Conservation (phyloP, 1,140 invertebrate genomes). For the Episyrphus balteatus region DNA sequence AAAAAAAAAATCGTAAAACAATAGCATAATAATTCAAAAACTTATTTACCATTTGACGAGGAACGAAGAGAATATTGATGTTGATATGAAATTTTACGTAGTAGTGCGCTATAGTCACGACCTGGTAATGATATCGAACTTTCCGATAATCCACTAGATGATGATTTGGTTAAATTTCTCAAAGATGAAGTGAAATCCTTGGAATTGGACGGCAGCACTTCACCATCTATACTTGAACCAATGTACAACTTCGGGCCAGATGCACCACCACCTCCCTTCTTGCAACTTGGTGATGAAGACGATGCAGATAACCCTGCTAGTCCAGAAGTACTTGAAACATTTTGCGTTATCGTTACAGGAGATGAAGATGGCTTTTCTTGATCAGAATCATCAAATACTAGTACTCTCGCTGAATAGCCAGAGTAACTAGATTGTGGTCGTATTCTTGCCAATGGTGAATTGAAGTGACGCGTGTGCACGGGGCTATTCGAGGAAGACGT, state of each 20-base stretch:
- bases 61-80: conserved; percentile 30
- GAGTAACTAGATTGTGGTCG: conserved; percentile 30
- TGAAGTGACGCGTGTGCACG: background rate
- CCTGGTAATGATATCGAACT: conserved; percentile 26
- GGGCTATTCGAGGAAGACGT: background rate
- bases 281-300: too few relatives aligned
- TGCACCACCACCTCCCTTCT: too few relatives aligned
- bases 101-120: conserved; percentile 22
- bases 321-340: background rate
- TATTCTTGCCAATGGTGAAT: background rate
- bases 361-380: conserved; percentile 15
- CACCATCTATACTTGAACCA: too few relatives aligned
- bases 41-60: conserved; percentile 25
- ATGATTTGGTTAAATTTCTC: conserved; percentile 28
- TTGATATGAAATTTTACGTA: conserved; percentile 32
- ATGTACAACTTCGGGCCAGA: too few relatives aligned
- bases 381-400: conserved; percentile 32
- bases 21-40: too few relatives aligned
- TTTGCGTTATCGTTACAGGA: background rate
- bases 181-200: background rate
- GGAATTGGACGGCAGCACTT: too few relatives aligned
- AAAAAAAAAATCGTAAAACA: background rate
- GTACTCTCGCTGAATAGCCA: conserved; percentile 31
- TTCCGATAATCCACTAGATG: conserved; percentile 26
- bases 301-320: background rate